These are phyloP conservation scores for Hypotaenidia okinawae DNA, from an alignment of 2,797 vertebrate species.

Conservation along the genomic window DNA sequence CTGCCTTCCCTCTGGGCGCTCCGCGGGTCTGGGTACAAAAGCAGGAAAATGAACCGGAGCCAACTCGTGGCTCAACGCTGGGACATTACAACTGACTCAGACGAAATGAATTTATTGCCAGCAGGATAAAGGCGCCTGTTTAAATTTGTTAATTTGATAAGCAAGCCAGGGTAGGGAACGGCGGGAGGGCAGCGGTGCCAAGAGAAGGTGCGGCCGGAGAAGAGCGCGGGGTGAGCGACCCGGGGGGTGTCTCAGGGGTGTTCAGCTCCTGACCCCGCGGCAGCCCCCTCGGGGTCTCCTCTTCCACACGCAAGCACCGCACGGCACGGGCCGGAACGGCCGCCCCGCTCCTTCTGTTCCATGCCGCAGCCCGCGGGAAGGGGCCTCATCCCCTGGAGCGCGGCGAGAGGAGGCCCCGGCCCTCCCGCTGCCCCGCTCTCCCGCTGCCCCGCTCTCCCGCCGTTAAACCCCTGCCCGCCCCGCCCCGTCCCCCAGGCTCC, in stretches of 20 bases:
- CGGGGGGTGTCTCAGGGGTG: accelerated
- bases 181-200: too few relatives aligned
- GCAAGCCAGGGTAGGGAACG: background rate
- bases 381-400: accelerated
- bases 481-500: background rate
- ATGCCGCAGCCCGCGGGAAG: background rate
- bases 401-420: accelerated
- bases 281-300: accelerated
- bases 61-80: accelerated
- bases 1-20: accelerated
- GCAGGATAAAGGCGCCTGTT: too few relatives aligned
- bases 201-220: too few relatives aligned
- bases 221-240: accelerated
- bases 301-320: accelerated
- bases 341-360: accelerated
- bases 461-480: background rate
- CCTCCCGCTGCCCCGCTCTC: too few relatives aligned
- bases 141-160: accelerated
- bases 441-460: background rate
- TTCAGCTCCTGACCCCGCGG: background rate
- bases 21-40: accelerated
- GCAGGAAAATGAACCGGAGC: accelerated
- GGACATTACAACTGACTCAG: accelerated
- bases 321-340: too few relatives aligned
- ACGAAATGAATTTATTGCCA: accelerated